Evolutionary conservation across 2,888 invertebrate genomes (phyloP).

Genomic region (Pogonocherus hispidulus): DNA sequence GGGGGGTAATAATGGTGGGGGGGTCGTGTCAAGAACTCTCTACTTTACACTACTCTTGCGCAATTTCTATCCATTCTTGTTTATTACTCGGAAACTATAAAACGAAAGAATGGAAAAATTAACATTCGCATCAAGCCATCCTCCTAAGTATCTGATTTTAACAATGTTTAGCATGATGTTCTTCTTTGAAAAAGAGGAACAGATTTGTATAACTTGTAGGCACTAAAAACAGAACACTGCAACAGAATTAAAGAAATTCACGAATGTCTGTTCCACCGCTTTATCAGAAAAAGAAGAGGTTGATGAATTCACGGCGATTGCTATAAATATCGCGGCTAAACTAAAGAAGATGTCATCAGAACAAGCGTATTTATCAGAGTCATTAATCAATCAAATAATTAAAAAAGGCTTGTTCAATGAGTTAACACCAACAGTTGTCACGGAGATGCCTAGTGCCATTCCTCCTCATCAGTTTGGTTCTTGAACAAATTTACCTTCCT

Average conservation of each 20-base stretch:
- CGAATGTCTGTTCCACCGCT: constrained; percentile 1
- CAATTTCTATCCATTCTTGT: not conserved
- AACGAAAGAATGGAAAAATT: not conserved
- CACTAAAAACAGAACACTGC: not conserved
- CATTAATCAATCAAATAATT: constrained; percentile 2
- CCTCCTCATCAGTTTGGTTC: not conserved
- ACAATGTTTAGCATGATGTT: too few species aligned
- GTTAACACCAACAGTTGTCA: constrained; percentile 18
- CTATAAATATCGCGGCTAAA: constrained; percentile 21
- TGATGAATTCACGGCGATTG: constrained; percentile 25
- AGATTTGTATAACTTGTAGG: too few species aligned
- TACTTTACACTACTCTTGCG: too few species aligned
- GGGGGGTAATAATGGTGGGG: too few species aligned
- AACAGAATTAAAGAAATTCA: not conserved
- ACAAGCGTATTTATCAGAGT: constrained; percentile 20
- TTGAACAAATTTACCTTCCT: constrained; percentile 2
- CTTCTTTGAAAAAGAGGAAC: too few species aligned
- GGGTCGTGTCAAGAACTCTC: too few species aligned
- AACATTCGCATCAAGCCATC: not conserved
- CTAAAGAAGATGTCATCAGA: constrained; percentile 21
- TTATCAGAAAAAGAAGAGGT: constrained; percentile 12
- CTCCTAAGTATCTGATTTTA: not conserved
- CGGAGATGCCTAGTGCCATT: constrained; percentile 14
- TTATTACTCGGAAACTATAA: not conserved
- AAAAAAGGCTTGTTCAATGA: not conserved